Evolutionary conservation across 2,113 vertebrate species (phyloP), one percentile per base, ranked within the genome.

Genomic region (Salvelinus namaycush): DNA sequence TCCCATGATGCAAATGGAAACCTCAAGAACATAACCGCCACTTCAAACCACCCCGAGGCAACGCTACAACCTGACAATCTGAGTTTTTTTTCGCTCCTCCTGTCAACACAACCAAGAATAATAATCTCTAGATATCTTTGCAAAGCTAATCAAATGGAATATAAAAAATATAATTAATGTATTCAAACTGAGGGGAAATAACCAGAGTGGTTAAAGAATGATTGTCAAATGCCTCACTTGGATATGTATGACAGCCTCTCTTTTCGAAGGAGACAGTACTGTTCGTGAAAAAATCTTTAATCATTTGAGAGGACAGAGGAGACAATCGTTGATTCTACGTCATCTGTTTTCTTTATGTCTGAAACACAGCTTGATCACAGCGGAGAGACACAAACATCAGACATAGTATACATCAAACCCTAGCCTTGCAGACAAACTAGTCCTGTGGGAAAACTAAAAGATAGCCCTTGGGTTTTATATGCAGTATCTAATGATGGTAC

Each of bases 261-360:
- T 74, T 65, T 49, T 49, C n/a, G 26, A 11, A 2, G 16, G 66
- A 18, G 24, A 72, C 72, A 65, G 59, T 69, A 66, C 44, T 82
- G 71, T 79, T 62, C 18, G 69, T 24, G 70, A 39, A 24, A 11
- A 16, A 60, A 67, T 73, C 59, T 79, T 68, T 60, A 66, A 73
- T 66, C 13, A 67, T 79, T 74, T 66, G 51, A 75, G 57, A 76
- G 9, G 26, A 39, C 39, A 39, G 39, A 39, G 39, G 39, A 39
- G 7, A 39, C 39, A 44, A 81, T 68, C 2, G 14, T 76, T 76
- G 54, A 76, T 82, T 70, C 29, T 26, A 18, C 16, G 5, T 80
- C 74, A 80, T 83, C 76, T 83, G 81, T 78, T 83, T 78, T 74
- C 72, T 73, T 48, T 7, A 68, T 44, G 76, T 62, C 65, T 68